phyloP scores from a whole-genome alignment of 2,797 vertebrate genomes.

The Nannoperca obscura region DNA sequence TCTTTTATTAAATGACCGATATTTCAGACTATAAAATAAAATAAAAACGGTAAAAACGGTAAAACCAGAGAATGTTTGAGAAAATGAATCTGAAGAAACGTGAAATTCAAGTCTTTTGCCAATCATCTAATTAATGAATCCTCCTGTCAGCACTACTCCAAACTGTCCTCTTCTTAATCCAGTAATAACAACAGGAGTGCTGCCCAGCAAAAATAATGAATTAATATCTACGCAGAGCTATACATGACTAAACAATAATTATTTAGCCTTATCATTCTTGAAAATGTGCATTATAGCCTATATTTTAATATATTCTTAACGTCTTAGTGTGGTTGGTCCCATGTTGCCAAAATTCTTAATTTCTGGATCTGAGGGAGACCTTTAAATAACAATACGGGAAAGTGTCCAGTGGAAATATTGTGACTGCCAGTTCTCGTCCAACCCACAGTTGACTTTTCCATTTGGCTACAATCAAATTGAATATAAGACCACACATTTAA shows the following conservation, averaged over 20 bases:
- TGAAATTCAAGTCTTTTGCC: no score
- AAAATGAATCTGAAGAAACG: background rate
- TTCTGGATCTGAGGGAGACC: background rate
- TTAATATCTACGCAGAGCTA: constrained; percentile 10
- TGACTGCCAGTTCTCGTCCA: background rate
- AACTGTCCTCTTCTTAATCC: constrained; percentile 38
- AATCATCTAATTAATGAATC: background rate
- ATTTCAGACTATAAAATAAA: background rate
- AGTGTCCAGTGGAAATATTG: constrained; percentile 10
- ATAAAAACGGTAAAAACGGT: background rate
- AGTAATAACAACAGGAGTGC: constrained; percentile 47
- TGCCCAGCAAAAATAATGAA: constrained; percentile 52
- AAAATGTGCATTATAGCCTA: constrained; percentile 8
- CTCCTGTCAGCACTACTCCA: background rate
- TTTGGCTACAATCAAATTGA: constrained; percentile 6
- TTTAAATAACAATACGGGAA: background rate
- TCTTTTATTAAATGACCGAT: background rate
- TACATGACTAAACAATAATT: constrained; percentile 50
- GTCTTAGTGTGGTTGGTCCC: constrained; percentile 1
- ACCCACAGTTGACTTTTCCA: background rate
- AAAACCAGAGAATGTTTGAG: background rate
- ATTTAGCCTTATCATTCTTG: constrained; percentile 36
- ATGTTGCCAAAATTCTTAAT: background rate
- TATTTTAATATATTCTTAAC: background rate
- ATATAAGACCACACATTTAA: constrained; percentile 1